Percentiles rank a stretch among this genome's conserved stretches.
Evolutionary conservation across 1,140 invertebrate species (phyloP).

Genomic region (Euura saliciscinereae): DNA sequence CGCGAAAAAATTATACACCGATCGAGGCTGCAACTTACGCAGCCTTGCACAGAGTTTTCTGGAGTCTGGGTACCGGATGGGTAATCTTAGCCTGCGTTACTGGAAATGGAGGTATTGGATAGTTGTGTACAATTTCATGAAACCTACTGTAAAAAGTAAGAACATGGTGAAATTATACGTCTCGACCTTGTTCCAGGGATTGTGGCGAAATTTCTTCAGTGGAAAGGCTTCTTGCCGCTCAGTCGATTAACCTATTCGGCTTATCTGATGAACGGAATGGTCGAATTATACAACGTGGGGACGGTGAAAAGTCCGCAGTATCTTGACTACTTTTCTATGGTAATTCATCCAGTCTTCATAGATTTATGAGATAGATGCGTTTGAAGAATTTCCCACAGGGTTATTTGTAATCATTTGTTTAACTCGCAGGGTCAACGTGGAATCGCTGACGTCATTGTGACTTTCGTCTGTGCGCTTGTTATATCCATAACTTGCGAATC

Average conservation of each 20-base stretch:
- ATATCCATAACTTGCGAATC: constrained; percentile 73
- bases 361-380: constrained; percentile 17
- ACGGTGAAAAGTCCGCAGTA: constrained; percentile 62
- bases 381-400: constrained; percentile 24
- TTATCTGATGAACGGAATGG: constrained; percentile 72
- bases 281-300: constrained; percentile 67
- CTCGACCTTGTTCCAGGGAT: constrained; percentile 53
- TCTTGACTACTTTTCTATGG: constrained; percentile 58
- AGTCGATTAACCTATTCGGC: constrained; percentile 74
- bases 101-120: constrained; percentile 67
- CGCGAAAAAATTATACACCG: constrained; percentile 62
- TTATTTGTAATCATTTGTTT: constrained; percentile 23
- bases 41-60: constrained; percentile 68
- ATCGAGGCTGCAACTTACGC: constrained; percentile 70
- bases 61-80: constrained; percentile 73
- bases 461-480: constrained; percentile 67
- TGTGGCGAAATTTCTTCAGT: constrained; percentile 67
- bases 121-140: too few species aligned
- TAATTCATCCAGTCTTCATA: constrained; percentile 37
- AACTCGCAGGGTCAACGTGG: constrained; percentile 60
- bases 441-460: constrained; percentile 64
- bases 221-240: constrained; percentile 69
- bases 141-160: constrained; percentile 22
- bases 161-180: not conserved
- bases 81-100: constrained; percentile 74